Conservation (phyloP, 1,140 invertebrate species). For the Acyrthosiphon pisum region DNA sequence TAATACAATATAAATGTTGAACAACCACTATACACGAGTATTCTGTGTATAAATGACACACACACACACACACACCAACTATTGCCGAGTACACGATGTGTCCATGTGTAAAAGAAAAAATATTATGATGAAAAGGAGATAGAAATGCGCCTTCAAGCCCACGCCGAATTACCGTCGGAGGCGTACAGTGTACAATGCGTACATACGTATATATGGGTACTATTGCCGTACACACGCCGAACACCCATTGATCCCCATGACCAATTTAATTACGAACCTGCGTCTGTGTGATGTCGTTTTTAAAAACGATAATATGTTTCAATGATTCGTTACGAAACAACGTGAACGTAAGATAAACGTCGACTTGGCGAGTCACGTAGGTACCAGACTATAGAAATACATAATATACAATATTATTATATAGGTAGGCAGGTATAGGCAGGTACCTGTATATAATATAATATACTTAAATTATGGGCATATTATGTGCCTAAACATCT, state of each 20-base stretch:
- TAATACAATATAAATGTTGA: slow-evolving; percentile 37
- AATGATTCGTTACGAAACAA: slow-evolving; percentile 33
- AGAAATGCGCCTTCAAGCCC: slow-evolving; percentile 49
- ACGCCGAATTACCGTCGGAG: slow-evolving; percentile 50
- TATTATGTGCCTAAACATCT: slow-evolving; percentile 16
- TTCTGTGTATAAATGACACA: slow-evolving; percentile 40
- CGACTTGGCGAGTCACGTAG: slow-evolving; percentile 21
- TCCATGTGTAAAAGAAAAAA: slow-evolving; percentile 49
- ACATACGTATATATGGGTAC: neutral
- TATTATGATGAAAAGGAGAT: slow-evolving; percentile 22
- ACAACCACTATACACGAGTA: neutral
- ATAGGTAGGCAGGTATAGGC: neutral
- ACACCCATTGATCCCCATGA: slow-evolving; percentile 48
- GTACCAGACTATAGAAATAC: neutral
- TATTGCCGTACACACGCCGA: neutral
- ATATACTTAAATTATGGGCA: neutral
- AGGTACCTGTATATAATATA: neutral
- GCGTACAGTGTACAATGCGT: neutral
- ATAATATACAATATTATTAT: neutral
- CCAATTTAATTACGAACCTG: slow-evolving; percentile 56
- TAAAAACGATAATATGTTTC: slow-evolving; percentile 42
- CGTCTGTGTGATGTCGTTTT: slow-evolving; percentile 51
- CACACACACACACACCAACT: neutral
- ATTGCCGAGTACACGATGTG: neutral
- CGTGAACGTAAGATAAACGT: neutral